Evolutionary conservation across 1,140 invertebrate genomes (phyloP), one percentile per base, ranked within the genome.

Genomic region (Anoplophora glabripennis): DNA sequence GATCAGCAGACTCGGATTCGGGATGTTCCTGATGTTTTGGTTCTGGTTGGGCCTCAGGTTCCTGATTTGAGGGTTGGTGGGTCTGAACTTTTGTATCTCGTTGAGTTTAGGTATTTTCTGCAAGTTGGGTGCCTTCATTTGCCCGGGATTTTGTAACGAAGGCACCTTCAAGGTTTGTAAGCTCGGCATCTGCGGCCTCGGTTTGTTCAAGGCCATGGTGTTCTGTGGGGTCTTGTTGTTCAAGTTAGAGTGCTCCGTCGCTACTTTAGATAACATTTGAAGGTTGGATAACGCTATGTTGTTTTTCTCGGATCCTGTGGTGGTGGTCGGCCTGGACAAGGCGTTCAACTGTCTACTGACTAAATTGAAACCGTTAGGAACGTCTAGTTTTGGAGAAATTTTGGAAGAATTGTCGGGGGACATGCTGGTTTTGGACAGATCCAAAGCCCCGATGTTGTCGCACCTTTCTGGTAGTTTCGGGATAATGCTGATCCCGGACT

Each of bases 181-280:
- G 44, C 58, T 72, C 4, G 69, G 72, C 14, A 72, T 63, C 51
- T 72, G 70, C 1, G 66, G 65, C 48, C 62, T 57, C 1, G 53
- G 35, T 51, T 71, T 67, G 33, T 44, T 54, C 21, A 40, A 28
- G 11, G 10, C 15, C 14, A 34, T n/a, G n/a, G 51, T 67, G 7
- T 40, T 18, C 4, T 53, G 57, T 15, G 55, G 40, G 17, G 45
- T 10, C 9, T 41, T 53, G 41, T 72, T 72, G 52, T 68, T 72
- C 2, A 73, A 47, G 17, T 40, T 64, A 0, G 69, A 56, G 52
- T 74, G 68, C 45, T 70, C 68, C 0, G 68, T 64, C 1, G 72
- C 72, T 1, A 75, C 73, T 60, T 74, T 75, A 4, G 72, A 74
- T n/a, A 75, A 46, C 72, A 75, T 74, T 56, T 75, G 72, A 1